phyloP scores from a whole-genome alignment of 2,888 invertebrate species.

The Rhaphigaster nebulosa region DNA sequence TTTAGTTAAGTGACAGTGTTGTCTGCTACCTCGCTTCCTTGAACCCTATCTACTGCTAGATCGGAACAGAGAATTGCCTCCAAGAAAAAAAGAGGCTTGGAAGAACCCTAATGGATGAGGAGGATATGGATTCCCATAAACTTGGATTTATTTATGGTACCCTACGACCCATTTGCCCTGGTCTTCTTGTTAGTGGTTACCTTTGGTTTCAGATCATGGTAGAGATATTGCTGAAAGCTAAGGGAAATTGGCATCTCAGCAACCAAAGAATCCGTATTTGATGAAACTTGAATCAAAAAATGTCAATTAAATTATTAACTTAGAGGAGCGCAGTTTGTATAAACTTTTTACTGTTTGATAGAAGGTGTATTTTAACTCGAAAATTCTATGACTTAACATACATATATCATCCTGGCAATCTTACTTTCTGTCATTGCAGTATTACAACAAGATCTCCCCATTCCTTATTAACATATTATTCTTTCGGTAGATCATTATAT shows the following conservation, averaged over 20 bases:
- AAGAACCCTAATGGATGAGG: slow-evolving; percentile 8
- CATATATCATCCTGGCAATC: too few relatives aligned
- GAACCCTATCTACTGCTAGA: slow-evolving; percentile 27
- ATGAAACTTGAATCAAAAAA: not conserved
- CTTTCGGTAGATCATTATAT: too few relatives aligned
- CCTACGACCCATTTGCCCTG: not conserved
- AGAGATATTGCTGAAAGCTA: not conserved
- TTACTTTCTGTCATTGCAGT: too few relatives aligned
- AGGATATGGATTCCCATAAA: slow-evolving; percentile 30
- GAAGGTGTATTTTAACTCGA: too few relatives aligned
- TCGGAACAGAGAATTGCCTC: not conserved
- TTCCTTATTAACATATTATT: too few relatives aligned
- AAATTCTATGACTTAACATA: too few relatives aligned
- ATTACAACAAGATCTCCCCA: too few relatives aligned
- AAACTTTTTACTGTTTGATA: too few relatives aligned
- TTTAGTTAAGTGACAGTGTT: not conserved
- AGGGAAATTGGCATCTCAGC: not conserved
- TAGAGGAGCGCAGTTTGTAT: too few relatives aligned
- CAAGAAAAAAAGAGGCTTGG: not conserved
- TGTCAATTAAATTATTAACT: not conserved
- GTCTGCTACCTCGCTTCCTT: not conserved
- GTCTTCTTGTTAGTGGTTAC: slow-evolving; percentile 13
- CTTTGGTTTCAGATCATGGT: not conserved
- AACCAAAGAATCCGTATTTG: not conserved
- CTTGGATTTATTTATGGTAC: slow-evolving; percentile 20